Evolutionary conservation across 2,113 vertebrate species (phyloP).

Genomic region (Paedocypris sp.): DNA sequence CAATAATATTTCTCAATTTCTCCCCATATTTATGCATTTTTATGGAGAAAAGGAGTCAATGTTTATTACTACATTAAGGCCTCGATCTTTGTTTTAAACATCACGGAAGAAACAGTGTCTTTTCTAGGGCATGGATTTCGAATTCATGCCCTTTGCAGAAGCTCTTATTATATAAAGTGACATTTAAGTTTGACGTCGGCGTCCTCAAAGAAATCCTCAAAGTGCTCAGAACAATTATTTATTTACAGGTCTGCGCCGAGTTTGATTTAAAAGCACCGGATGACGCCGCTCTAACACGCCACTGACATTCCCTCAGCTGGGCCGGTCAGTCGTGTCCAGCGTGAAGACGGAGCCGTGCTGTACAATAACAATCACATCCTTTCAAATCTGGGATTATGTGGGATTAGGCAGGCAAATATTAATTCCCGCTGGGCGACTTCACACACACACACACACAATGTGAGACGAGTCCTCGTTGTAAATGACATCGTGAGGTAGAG

Average conservation of each 20-base stretch:
- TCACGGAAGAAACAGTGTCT: too few relatives aligned
- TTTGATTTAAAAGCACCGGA: too few relatives aligned
- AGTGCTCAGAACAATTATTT: constrained; percentile 5
- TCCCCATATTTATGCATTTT: too few relatives aligned
- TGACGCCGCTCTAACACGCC: too few relatives aligned
- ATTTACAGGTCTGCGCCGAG: neutral
- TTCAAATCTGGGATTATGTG: constrained; percentile 36
- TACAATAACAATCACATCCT: constrained; percentile 38
- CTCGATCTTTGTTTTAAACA: too few relatives aligned
- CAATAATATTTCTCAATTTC: too few relatives aligned
- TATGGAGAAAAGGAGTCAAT: too few relatives aligned
- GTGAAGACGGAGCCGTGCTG: neutral
- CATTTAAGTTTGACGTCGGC: neutral
- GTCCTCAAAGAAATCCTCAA: neutral
- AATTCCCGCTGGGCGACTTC: constrained; percentile 24
- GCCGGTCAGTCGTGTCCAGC: too few relatives aligned
- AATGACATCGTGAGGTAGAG: neutral
- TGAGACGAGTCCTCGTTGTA: neutral
- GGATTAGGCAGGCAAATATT: constrained; percentile 41
- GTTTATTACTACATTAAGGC: too few relatives aligned
- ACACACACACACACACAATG: neutral
- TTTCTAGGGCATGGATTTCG: neutral
- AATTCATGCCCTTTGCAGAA: neutral
- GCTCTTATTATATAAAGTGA: neutral
- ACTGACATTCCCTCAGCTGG: too few relatives aligned